Evolutionary conservation across 2,888 invertebrate species (phyloP).

Genomic region (Brenthis daphne): DNA sequence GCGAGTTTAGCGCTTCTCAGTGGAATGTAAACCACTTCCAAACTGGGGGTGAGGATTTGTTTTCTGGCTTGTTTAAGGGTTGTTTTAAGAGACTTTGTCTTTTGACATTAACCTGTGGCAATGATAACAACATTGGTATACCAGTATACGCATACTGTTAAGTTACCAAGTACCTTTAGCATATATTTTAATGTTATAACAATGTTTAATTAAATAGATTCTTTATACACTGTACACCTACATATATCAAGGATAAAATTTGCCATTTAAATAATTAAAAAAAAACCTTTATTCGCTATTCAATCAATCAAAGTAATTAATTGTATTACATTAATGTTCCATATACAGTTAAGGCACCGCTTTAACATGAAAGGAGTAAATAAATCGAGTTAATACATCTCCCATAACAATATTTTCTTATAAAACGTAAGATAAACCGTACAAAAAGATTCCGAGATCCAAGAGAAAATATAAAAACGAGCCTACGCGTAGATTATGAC

Average conservation of each 20-base stretch:
- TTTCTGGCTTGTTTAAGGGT: slow-evolving; percentile 37
- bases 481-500: slow-evolving; percentile 55
- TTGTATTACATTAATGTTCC: no score
- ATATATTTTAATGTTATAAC: no score
- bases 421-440: slow-evolving; percentile 13
- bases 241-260: no score
- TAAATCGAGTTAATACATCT: slow-evolving; percentile 5
- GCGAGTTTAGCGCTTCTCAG: slow-evolving; percentile 67
- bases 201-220: no score
- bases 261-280: no score
- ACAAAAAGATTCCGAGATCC: slow-evolving; percentile 34
- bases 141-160: no score
- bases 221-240: no score
- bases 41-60: slow-evolving; percentile 53
- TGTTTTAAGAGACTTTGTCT: slow-evolving; percentile 33
- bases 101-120: slow-evolving; percentile 14
- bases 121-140: no score
- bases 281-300: no score
- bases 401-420: slow-evolving; percentile 18
- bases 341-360: background rate
- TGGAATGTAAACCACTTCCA: slow-evolving; percentile 70
- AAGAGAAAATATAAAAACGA: slow-evolving; percentile 32
- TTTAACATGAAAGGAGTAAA: background rate
- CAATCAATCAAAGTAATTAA: no score
- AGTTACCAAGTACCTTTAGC: no score